Evolutionary conservation across 2,797 vertebrate species (phyloP).

Genomic region (Bucorvus abyssinicus): DNA sequence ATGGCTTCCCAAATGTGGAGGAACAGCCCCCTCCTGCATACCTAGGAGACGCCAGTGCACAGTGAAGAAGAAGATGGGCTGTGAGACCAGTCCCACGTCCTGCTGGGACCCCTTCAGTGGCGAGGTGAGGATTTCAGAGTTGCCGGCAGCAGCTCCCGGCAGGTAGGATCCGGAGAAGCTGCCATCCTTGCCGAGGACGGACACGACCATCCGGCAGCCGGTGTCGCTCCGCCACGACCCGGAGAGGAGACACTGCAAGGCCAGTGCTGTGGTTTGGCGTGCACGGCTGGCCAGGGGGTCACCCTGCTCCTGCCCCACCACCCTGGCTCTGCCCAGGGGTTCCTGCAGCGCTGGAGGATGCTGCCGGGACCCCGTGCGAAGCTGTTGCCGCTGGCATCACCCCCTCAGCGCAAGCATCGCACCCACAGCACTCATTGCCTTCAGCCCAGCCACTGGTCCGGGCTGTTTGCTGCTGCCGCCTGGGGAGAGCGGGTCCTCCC

Average conservation of each 20-base stretch:
- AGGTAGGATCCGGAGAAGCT: conserved; percentile 11
- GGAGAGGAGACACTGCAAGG: conserved; percentile 17
- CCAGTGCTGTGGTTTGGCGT: neutral
- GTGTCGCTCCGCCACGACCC: neutral
- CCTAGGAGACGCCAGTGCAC: neutral
- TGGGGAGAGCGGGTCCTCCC: accelerated
- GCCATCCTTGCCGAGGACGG: neutral
- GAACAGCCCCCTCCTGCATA: neutral
- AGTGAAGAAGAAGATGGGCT: conserved; percentile 14
- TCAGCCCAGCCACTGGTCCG: accelerated
- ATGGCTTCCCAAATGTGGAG: no score
- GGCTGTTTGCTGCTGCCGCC: neutral
- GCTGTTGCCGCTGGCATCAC: accelerated
- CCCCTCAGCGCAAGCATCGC: accelerated
- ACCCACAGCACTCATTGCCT: accelerated
- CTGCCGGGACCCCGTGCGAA: accelerated
- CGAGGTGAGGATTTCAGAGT: neutral
- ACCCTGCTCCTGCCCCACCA: neutral
- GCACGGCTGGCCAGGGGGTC: accelerated
- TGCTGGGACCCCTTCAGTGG: conserved; percentile 23
- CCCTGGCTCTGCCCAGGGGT: neutral
- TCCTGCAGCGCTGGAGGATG: neutral
- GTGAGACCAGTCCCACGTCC: neutral
- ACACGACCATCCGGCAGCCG: neutral
- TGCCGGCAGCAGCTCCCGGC: accelerated